Base-by-base conservation (phyloP, 1,140 invertebrate genomes). In the Apis cerana region DNA sequence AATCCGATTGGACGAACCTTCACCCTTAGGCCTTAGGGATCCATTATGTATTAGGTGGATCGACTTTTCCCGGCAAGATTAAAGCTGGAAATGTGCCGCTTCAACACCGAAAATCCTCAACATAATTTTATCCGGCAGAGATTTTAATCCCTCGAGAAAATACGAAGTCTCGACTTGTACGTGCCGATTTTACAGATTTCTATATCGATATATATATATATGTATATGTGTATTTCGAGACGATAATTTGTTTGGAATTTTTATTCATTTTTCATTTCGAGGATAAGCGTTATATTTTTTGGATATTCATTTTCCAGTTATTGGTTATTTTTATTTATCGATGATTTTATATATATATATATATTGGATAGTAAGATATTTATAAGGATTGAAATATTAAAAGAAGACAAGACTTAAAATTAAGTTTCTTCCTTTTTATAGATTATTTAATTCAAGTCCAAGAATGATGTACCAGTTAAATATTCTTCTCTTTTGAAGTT, bases 21-120 rank as follows among this genome's bases (percentile, higher is more conserved):
- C 72, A 65, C 75, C 79, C 80, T 76, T 85, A 82, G 83, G 54
- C 83, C 82, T 86, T 79, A 64, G 86, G 85, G 77, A 91, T 92
- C 85, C 90, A 92, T 92, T 91, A 92, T 91, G 91, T 89, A 92
- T 91, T 88, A 91, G 89, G 62, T 77, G 74, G 79, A 87, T 88
- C 85, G 85, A 59, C 70, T 78, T 58, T 61, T 77, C 70, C 50
- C 61, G 56, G 19, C 33, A 62, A 87, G 85, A 88, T 88, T 88
- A 88, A 88, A 86, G 76, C 68, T 67, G 65, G 64, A 68, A 81
- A 81, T 50, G 67, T 69, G 81, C 81, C 72, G 86, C 84, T 78
- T 84, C 85, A 62, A 74, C 85, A 62, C 50, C 77, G 77, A 80
- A 80, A 87, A 87, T 88, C 86, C 59, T 33, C 74, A 70, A 80